Conservation (phyloP, 1,140 invertebrate species). For the Drosophila ogumai region DNA sequence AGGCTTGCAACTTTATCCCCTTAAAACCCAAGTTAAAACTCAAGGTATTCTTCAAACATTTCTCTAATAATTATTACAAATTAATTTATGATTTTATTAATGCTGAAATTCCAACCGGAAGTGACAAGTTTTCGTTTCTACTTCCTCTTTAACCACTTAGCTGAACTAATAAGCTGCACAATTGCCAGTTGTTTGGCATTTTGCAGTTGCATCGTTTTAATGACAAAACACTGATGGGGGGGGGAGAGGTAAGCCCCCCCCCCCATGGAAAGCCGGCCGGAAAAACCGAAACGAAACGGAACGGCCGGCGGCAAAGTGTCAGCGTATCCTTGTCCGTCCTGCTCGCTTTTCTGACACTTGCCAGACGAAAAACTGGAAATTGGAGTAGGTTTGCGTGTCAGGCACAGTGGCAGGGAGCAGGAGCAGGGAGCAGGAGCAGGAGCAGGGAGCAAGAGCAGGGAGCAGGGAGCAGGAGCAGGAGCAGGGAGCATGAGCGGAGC, state of each 20-base stretch:
- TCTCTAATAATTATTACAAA: too few species aligned
- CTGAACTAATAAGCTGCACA: conserved; percentile 59
- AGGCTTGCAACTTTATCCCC: too few species aligned
- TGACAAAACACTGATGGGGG: conserved; percentile 58
- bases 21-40: neutral
- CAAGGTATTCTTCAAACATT: neutral
- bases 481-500: too few species aligned
- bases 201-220: conserved; percentile 73
- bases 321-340: conserved; percentile 53
- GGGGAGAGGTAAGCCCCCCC: neutral
- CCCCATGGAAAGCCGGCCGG: neutral
- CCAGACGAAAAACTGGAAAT: conserved; percentile 73
- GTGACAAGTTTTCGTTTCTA: conserved; percentile 9
- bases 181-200: conserved; percentile 53
- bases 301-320: conserved; percentile 53
- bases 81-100: neutral
- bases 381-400: conserved; percentile 80
- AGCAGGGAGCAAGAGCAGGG: too few species aligned
- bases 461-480: neutral
- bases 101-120: neutral
- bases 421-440: neutral
- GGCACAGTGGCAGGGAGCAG: conserved; percentile 37
- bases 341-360: conserved; percentile 43
- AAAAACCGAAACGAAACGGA: neutral
- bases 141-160: conserved; percentile 44